phyloP scores from a whole-genome alignment of 2,888 invertebrate genomes.

The Allolobophora icterica region DNA sequence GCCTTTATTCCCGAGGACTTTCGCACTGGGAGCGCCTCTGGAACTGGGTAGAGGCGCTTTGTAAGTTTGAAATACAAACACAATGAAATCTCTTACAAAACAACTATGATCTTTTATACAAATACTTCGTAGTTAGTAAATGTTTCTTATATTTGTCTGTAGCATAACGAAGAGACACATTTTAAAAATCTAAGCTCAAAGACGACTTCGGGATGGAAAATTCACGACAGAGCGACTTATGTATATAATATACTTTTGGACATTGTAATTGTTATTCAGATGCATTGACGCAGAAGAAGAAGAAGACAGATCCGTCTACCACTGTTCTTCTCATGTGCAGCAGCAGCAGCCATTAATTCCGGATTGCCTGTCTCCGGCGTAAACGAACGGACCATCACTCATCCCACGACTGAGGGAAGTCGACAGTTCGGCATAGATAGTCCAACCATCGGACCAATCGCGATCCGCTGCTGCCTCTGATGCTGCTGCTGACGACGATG shows the following conservation, averaged over 20 bases:
- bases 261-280: neutral
- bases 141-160: neutral
- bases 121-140: too few relatives aligned
- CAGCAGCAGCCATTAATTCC: neutral
- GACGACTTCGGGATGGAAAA: neutral
- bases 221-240: neutral
- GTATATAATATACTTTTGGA: neutral
- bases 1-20: too few relatives aligned
- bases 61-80: too few relatives aligned
- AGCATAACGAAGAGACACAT: neutral
- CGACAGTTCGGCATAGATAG: neutral
- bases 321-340: neutral
- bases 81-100: too few relatives aligned
- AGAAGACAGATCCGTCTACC: neutral
- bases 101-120: too few relatives aligned
- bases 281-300: slow-evolving; percentile 1
- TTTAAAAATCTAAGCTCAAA: neutral
- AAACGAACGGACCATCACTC: neutral
- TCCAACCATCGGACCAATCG: neutral
- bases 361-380: too few relatives aligned
- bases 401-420: neutral
- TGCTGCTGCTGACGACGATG: neutral
- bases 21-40: too few relatives aligned
- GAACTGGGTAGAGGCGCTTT: too few relatives aligned
- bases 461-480: neutral